phyloP scores from a whole-genome alignment of 2,797 vertebrate species.

The Sarcoramphus papa region DNA sequence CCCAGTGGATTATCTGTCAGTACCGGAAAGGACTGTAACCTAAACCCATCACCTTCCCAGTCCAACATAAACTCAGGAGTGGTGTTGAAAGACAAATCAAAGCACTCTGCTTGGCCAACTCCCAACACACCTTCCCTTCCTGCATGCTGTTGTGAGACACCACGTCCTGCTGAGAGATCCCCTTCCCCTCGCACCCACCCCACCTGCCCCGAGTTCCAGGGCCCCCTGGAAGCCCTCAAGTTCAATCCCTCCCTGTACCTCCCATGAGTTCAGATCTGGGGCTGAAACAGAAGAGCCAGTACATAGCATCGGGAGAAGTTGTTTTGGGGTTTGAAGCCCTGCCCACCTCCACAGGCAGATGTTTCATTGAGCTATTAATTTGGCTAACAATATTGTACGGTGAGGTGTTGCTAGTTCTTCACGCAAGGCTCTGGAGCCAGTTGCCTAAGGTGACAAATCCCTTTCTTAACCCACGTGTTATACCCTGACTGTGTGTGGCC shows the following conservation, averaged over 20 bases:
- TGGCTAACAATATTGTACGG: not conserved
- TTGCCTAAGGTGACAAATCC: not conserved
- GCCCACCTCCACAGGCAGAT: not conserved
- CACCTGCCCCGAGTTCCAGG: fast-evolving
- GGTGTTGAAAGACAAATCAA: conserved; percentile 29
- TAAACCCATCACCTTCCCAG: not conserved
- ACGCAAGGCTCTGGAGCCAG: not conserved
- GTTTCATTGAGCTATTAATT: not conserved
- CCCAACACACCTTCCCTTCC: not conserved
- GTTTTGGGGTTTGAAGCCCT: not conserved
- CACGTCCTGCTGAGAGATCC: not conserved
- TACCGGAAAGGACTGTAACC: conserved; percentile 7
- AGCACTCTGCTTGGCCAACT: not conserved
- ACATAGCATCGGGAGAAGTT: not conserved
- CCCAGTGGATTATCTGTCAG: not conserved
- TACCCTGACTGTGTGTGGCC: fast-evolving
- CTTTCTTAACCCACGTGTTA: not conserved
- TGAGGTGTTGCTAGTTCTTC: not conserved
- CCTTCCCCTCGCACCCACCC: not conserved
- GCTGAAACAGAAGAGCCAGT: not conserved
- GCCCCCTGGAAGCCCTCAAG: not conserved
- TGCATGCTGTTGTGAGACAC: not conserved
- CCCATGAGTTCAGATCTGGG: not conserved
- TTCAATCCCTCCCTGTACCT: not conserved
- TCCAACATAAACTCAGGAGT: not conserved